Evolutionary conservation across 2,113 vertebrate genomes (phyloP).

Genomic region (Dromaius novaehollandiae): DNA sequence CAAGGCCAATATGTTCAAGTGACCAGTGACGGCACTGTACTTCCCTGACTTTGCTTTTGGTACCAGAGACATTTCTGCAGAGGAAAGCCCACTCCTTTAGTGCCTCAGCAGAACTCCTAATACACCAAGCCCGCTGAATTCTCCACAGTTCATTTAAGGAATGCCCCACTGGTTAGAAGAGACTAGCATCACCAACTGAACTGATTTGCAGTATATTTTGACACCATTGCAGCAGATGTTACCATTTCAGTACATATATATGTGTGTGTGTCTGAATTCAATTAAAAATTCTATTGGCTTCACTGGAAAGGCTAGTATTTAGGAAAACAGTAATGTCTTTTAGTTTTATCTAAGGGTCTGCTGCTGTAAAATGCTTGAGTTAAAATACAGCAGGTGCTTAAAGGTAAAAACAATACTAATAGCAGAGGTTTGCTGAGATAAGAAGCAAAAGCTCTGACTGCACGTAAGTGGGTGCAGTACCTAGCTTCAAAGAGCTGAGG

Average conservation of each 20-base stretch:
- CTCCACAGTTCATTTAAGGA: not conserved
- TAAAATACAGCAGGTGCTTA: not conserved
- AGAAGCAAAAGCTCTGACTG: not conserved
- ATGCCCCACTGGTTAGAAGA: not conserved
- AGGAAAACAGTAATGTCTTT: not conserved
- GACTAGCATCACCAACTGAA: not conserved
- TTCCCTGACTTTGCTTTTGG: not conserved
- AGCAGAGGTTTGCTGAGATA: not conserved
- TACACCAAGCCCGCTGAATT: not conserved
- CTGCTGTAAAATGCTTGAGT: not conserved
- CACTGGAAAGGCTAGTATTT: not conserved
- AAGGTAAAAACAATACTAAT: constrained; percentile 5
- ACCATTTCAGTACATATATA: not conserved
- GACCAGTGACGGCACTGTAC: not conserved
- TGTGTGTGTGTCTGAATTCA: not conserved
- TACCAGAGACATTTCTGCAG: not conserved
- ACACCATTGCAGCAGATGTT: not conserved
- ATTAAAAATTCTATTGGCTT: not conserved
- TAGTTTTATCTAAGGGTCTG: not conserved
- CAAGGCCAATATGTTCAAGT: not conserved
- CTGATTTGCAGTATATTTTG: not conserved
- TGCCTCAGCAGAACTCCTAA: not conserved
- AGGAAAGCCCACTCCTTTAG: too few relatives aligned
- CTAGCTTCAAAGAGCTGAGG: not conserved
- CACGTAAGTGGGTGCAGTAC: not conserved